Conservation (phyloP, 2,888 invertebrate species). For the Netelia inedita region DNA sequence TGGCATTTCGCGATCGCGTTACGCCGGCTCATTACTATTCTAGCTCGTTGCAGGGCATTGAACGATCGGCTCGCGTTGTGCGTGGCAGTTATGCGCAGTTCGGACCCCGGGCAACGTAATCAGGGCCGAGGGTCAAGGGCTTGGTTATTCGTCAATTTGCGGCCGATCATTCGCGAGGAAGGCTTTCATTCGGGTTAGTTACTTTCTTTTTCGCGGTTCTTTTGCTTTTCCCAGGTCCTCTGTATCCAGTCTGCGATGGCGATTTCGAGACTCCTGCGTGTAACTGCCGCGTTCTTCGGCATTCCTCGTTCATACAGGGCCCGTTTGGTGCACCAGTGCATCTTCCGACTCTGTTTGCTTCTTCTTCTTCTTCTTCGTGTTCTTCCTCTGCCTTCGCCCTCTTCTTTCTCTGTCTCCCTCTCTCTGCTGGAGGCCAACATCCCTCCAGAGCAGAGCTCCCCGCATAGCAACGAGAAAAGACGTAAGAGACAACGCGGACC, state of each 20-base stretch:
- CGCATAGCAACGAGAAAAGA: slow-evolving; percentile 68
- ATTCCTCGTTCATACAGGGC: slow-evolving; percentile 40
- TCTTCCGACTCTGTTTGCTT: slow-evolving; percentile 37
- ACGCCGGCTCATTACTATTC: slow-evolving; percentile 47
- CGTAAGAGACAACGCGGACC: slow-evolving; percentile 51
- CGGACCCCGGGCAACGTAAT: too few relatives aligned
- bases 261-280: slow-evolving; percentile 49
- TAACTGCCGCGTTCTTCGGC: slow-evolving; percentile 41
- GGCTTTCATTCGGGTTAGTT: slow-evolving; percentile 22
- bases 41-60: slow-evolving; percentile 22
- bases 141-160: slow-evolving; percentile 39
- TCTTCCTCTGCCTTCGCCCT: not conserved
- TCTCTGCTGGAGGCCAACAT: slow-evolving; percentile 54
- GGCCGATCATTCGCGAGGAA: slow-evolving; percentile 16
- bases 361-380: slow-evolving; percentile 25
- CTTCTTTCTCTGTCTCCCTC: not conserved
- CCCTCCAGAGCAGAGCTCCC: slow-evolving; percentile 40
- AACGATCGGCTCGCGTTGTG: slow-evolving; percentile 14
- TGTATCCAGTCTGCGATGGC: slow-evolving; percentile 24
- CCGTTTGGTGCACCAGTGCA: slow-evolving; percentile 46
- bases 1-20: slow-evolving; percentile 58
- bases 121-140: not conserved
- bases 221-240: slow-evolving; percentile 20
- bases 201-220: slow-evolving; percentile 18
- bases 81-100: not conserved